Conservation (phyloP, 2,113 vertebrate genomes). For the Illadopsis cleaveri region DNA sequence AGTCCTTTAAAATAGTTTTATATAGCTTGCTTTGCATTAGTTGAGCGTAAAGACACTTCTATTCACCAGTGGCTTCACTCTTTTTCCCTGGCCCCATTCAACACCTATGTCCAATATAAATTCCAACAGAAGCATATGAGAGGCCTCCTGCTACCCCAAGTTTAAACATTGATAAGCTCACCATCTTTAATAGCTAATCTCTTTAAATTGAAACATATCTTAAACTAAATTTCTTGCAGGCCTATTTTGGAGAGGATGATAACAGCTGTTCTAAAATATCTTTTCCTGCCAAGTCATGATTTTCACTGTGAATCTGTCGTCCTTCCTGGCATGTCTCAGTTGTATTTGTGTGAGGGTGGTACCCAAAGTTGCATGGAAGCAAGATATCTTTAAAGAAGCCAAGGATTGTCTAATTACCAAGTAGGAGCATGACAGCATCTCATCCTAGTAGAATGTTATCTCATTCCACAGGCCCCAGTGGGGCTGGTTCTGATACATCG, state of each 20-base stretch:
- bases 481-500: neutral
- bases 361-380: neutral
- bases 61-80: neutral
- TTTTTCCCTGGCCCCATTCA: neutral
- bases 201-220: neutral
- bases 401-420: neutral
- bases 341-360: neutral
- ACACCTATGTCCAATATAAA: accelerated
- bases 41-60: neutral
- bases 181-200: neutral
- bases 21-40: neutral
- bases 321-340: neutral
- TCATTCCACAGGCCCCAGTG: neutral
- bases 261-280: neutral
- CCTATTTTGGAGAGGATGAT: neutral
- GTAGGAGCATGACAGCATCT: accelerated
- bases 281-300: neutral
- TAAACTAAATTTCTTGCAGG: neutral
- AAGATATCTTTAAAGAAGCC: neutral
- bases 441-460: neutral
- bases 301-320: neutral
- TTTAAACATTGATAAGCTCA: neutral
- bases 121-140: neutral
- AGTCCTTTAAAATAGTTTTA: neutral
- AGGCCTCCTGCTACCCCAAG: neutral